These are phyloP conservation scores for Lucilia cuprina DNA, from an alignment of 1,140 invertebrate genomes.

Conservation along the genomic window DNA sequence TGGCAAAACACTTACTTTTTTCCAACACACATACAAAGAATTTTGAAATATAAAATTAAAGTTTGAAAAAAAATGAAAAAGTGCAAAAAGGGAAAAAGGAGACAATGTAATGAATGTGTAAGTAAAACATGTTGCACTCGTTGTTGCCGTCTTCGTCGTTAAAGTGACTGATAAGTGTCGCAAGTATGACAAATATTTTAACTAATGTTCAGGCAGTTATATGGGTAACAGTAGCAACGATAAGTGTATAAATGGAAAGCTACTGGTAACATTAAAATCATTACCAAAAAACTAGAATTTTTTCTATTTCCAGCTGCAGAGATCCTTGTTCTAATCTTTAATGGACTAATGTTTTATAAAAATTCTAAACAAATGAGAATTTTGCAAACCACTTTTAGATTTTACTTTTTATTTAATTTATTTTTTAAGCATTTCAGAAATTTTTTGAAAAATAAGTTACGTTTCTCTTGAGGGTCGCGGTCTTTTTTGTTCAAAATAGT, in stretches of 20 bases:
- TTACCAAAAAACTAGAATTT: too few species aligned
- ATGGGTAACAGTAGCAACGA: neutral
- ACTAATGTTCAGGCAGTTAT: neutral
- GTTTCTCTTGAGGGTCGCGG: too few species aligned
- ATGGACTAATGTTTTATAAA: too few species aligned
- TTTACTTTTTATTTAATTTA: too few species aligned
- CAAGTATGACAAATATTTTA: neutral
- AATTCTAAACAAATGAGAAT: too few species aligned
- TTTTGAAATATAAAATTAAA: neutral
- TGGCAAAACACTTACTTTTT: neutral
- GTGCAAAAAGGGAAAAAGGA: neutral
- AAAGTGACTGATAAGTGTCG: neutral
- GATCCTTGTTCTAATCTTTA: too few species aligned
- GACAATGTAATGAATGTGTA: neutral
- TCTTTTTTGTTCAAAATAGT: too few species aligned
- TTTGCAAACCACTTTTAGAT: too few species aligned
- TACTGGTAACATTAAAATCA: too few species aligned
- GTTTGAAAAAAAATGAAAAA: neutral
- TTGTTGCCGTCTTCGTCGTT: neutral
- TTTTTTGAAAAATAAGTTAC: too few species aligned
- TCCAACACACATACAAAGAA: neutral
- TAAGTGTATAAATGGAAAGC: neutral
- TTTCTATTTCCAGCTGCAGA: too few species aligned
- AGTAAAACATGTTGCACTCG: neutral
- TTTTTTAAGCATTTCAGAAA: too few species aligned